Conservation (phyloP, 1,140 invertebrate species). For the Philotrypesis tridentata region DNA sequence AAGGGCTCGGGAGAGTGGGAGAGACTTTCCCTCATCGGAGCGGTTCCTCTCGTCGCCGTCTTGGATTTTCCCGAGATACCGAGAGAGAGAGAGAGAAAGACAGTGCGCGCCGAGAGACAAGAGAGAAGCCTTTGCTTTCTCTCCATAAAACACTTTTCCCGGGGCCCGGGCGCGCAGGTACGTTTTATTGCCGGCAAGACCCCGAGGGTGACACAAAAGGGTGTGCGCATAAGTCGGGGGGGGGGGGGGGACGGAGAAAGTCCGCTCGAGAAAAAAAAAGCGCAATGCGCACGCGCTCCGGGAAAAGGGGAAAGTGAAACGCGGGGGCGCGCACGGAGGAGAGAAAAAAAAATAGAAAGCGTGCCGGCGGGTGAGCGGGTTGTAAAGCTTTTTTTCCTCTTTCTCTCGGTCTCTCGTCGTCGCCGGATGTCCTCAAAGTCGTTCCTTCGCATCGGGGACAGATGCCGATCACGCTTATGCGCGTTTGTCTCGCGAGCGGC, state of each 20-base stretch:
- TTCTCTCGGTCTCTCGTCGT: too few relatives aligned
- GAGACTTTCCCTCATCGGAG: not conserved
- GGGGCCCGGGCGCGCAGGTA: slow-evolving; percentile 56
- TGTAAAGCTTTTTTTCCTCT: slow-evolving; percentile 33
- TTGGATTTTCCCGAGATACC: slow-evolving; percentile 48
- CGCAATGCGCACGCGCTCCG: slow-evolving; percentile 20
- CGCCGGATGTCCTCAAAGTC: slow-evolving; percentile 32
- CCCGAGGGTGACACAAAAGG: slow-evolving; percentile 61
- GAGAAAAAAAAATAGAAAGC: slow-evolving; percentile 56
- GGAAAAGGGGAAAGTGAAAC: slow-evolving; percentile 35
- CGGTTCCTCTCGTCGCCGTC: slow-evolving; percentile 21
- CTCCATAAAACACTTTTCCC: slow-evolving; percentile 52
- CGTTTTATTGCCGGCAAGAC: slow-evolving; percentile 58
- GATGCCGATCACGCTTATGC: not conserved
- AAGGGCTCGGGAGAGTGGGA: too few relatives aligned
- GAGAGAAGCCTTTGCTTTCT: slow-evolving; percentile 67
- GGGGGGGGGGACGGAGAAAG: slow-evolving; percentile 61
- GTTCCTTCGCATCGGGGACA: not conserved
- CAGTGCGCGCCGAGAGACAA: slow-evolving; percentile 2
- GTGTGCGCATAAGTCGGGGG: too few relatives aligned
- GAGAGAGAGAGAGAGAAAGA: too few relatives aligned
- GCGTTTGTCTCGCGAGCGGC: not conserved
- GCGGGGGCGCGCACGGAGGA: not conserved
- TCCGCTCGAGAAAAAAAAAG: slow-evolving; percentile 40
- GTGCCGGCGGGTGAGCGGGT: slow-evolving; percentile 49